phyloP scores from a whole-genome alignment of 2,888 invertebrate genomes.

The Parelbella ahira region DNA sequence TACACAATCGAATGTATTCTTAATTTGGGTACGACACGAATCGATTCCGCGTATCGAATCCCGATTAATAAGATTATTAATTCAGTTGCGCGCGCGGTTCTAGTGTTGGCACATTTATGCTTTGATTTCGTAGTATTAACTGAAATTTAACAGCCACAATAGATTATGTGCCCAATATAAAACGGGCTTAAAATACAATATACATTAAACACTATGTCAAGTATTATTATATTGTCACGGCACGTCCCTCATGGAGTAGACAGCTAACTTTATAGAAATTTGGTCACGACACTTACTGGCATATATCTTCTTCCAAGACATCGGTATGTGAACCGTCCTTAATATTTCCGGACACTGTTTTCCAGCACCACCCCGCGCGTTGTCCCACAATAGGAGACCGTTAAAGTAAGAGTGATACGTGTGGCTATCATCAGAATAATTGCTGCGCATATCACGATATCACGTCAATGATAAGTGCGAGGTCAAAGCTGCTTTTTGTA shows the following conservation, averaged over 20 bases:
- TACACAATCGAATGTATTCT: too few species aligned
- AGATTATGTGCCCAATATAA: background rate
- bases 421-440: slow-evolving; percentile 51
- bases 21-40: slow-evolving; percentile 7
- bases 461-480: slow-evolving; percentile 68
- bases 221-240: too few species aligned
- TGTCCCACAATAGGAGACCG: too few species aligned
- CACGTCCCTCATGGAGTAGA: too few species aligned
- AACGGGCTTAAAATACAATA: too few species aligned
- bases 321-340: slow-evolving; percentile 22
- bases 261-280: too few species aligned
- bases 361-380: too few species aligned
- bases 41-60: slow-evolving; percentile 13
- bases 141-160: slow-evolving; percentile 5
- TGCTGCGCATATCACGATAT: slow-evolving; percentile 67
- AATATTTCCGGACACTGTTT: too few species aligned
- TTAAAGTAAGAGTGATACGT: slow-evolving; percentile 45
- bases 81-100: slow-evolving; percentile 10
- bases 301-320: slow-evolving; percentile 49
- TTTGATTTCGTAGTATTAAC: slow-evolving; percentile 6
- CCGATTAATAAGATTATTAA: slow-evolving; percentile 14
- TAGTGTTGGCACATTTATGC: slow-evolving; percentile 5
- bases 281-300: slow-evolving; percentile 50
- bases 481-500: slow-evolving; percentile 67
- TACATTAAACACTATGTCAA: too few species aligned